A percentile compares a stretch with the other conserved stretches of the same genome.
Conservation (phyloP, 1,140 invertebrate genomes). For the Hydropsyche tenuis region DNA sequence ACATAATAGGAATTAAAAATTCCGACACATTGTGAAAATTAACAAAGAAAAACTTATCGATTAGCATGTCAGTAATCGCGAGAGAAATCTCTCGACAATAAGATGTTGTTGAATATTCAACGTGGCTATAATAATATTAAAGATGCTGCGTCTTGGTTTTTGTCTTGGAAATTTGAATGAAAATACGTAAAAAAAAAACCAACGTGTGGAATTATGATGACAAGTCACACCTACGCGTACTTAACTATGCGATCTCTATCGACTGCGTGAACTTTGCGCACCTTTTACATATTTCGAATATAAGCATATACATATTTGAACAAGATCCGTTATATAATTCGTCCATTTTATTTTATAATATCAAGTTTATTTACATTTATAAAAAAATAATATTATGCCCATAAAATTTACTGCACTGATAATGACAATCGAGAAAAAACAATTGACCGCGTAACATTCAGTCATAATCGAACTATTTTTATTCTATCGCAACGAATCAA, state of each 20-base stretch:
- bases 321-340: not conserved
- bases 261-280: constrained; percentile 14
- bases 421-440: no score
- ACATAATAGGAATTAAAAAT: no score
- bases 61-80: not conserved
- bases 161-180: not conserved
- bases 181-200: not conserved
- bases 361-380: not conserved
- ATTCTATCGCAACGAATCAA: no score
- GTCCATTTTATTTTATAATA: no score
- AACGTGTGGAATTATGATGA: not conserved
- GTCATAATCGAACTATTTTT: no score
- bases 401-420: not conserved
- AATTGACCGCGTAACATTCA: no score
- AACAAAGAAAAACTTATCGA: not conserved
- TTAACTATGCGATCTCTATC: constrained; percentile 9
- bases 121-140: not conserved
- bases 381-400: not conserved
- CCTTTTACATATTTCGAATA: not conserved
- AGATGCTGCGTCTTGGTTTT: not conserved
- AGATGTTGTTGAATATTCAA: constrained; percentile 5
- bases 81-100: not conserved
- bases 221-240: not conserved
- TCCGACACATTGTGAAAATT: no score
- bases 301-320: not conserved